phyloP scores from a whole-genome alignment of 2,888 invertebrate species.

The Hipparchia sbordonii region DNA sequence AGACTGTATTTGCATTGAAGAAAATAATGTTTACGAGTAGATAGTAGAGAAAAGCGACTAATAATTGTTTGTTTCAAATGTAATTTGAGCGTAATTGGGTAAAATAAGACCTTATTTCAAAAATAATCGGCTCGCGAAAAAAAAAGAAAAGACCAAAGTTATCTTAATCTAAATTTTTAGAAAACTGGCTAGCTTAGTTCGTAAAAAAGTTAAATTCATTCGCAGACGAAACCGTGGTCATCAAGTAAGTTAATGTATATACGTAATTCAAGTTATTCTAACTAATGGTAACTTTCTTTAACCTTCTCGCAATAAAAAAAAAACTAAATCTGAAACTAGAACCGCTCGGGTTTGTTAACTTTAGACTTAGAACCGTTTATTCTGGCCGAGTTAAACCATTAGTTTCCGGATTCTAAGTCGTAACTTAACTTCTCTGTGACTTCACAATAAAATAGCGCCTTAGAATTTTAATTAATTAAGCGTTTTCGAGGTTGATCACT shows the following conservation, averaged over 20 bases:
- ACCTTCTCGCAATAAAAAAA: not conserved
- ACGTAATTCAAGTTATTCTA: not conserved
- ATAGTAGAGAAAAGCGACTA: too few relatives aligned
- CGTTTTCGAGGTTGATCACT: not conserved
- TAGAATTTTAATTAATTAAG: constrained; percentile 15
- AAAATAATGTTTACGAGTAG: too few relatives aligned
- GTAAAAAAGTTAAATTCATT: too few relatives aligned
- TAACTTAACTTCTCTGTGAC: constrained; percentile 20
- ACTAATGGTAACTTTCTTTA: not conserved
- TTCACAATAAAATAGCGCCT: constrained; percentile 14
- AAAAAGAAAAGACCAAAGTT: too few relatives aligned
- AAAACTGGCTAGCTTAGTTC: too few relatives aligned
- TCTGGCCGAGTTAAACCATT: constrained; percentile 27
- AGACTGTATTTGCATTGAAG: too few relatives aligned
- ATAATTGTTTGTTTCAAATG: too few relatives aligned
- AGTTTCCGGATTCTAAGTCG: constrained; percentile 20
- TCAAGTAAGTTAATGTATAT: not conserved
- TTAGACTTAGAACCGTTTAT: constrained; percentile 36
- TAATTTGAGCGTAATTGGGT: too few relatives aligned
- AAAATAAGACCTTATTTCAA: too few relatives aligned
- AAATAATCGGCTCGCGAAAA: too few relatives aligned
- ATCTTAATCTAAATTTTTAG: too few relatives aligned
- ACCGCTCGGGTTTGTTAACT: constrained; percentile 42
- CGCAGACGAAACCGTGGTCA: too few relatives aligned
- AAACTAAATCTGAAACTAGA: constrained; percentile 38